Percentiles rank a stretch among this genome's conserved stretches.
These are phyloP conservation scores for Porphyrio hochstetteri DNA, from an alignment of 2,113 vertebrate genomes.

Conservation along the genomic window DNA sequence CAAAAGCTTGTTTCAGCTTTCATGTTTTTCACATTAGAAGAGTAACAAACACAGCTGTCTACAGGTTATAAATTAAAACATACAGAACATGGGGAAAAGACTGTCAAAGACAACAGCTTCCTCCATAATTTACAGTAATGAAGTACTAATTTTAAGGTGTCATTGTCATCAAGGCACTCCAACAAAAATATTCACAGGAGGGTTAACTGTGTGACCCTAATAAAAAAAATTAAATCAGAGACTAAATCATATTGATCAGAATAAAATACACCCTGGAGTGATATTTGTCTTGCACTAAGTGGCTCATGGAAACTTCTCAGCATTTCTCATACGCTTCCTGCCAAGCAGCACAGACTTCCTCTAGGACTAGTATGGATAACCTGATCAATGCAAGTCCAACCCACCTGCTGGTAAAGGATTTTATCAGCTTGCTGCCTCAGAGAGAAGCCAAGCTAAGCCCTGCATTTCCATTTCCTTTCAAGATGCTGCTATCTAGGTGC, in stretches of 20 bases:
- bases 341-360: neutral
- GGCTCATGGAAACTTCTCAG: neutral
- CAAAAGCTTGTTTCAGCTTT: neutral
- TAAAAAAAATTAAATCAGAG: neutral
- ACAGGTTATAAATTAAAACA: neutral
- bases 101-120: neutral
- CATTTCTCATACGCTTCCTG: neutral
- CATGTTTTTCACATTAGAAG: neutral
- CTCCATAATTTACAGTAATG: neutral
- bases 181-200: neutral
- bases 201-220: neutral
- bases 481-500: neutral
- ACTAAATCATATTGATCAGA: neutral
- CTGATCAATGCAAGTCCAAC: neutral
- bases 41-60: neutral
- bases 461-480: neutral
- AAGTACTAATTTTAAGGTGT: neutral
- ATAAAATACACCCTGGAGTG: fast-evolving
- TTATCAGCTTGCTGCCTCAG: neutral
- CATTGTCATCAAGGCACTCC: neutral
- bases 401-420: neutral
- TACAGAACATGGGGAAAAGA: neutral
- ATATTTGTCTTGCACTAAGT: neutral
- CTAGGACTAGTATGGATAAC: neutral
- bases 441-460: neutral